Percentiles rank a stretch among this genome's conserved stretches.
Conservation (phyloP, 2,113 vertebrate genomes). For the Ctenomys sociabilis region DNA sequence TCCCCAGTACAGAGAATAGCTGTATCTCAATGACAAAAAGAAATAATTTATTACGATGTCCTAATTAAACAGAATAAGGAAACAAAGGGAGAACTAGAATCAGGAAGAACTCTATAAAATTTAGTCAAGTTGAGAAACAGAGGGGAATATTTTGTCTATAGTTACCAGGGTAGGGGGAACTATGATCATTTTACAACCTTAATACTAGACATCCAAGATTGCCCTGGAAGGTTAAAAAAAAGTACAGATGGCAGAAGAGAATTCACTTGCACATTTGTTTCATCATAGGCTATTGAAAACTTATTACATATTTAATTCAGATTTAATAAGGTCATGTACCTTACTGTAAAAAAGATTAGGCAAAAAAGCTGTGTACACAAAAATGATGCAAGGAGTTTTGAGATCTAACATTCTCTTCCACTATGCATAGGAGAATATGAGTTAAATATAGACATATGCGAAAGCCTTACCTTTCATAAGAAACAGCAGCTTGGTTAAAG, state of each 20-base stretch:
- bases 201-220: not conserved
- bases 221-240: not conserved
- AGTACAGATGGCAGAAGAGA: not conserved
- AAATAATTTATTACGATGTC: conserved; percentile 26
- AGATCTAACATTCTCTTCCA: not conserved
- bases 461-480: not conserved
- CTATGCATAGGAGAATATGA: not conserved
- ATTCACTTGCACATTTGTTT: not conserved
- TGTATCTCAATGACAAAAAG: not conserved
- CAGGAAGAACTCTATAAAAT: not conserved
- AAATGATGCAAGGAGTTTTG: not conserved
- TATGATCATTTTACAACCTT: not conserved
- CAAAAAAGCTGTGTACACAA: not conserved
- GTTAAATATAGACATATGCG: not conserved
- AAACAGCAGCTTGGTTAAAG: not conserved
- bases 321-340: not conserved
- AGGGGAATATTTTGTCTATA: not conserved
- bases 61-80: not conserved
- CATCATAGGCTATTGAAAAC: not conserved
- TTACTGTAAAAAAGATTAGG: not conserved
- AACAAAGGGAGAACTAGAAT: not conserved
- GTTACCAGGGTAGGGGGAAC: not conserved
- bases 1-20: not conserved
- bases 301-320: not conserved
- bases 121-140: not conserved